A percentile compares a stretch with the other conserved stretches of the same genome.
These are phyloP conservation scores for Corynorhinus townsendii DNA, from an alignment of 2,113 vertebrate genomes.

Conservation along the genomic window DNA sequence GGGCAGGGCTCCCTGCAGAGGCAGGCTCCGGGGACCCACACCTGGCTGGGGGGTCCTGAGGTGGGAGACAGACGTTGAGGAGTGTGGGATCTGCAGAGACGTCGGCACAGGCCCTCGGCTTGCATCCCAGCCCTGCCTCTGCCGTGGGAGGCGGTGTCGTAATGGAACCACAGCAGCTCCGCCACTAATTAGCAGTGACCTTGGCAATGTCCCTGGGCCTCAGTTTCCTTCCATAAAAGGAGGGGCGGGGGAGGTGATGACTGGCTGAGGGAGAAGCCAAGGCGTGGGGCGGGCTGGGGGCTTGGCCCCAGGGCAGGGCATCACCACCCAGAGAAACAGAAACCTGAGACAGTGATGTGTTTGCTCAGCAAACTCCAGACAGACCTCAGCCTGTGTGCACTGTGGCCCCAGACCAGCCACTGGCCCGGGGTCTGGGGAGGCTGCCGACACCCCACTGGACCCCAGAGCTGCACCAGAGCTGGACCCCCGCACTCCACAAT, in stretches of 20 bases:
- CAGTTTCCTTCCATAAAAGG: neutral
- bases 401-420: neutral
- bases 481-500: neutral
- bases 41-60: neutral
- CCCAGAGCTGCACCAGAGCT: neutral
- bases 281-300: neutral
- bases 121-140: neutral
- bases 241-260: neutral
- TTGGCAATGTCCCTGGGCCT: neutral
- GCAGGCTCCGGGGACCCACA: neutral
- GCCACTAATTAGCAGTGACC: neutral
- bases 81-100: neutral
- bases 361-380: neutral
- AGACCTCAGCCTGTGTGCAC: neutral
- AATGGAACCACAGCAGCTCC: neutral
- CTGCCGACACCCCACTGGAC: neutral
- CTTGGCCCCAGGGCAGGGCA: neutral
- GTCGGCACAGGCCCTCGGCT: neutral
- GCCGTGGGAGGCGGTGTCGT: neutral
- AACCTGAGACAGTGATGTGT: neutral
- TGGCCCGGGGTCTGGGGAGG: neutral
- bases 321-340: neutral
- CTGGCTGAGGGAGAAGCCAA: neutral
- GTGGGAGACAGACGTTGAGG: neutral
- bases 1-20: neutral